phyloP scores from a whole-genome alignment of 2,888 invertebrate genomes.

The Drosophila monieri region DNA sequence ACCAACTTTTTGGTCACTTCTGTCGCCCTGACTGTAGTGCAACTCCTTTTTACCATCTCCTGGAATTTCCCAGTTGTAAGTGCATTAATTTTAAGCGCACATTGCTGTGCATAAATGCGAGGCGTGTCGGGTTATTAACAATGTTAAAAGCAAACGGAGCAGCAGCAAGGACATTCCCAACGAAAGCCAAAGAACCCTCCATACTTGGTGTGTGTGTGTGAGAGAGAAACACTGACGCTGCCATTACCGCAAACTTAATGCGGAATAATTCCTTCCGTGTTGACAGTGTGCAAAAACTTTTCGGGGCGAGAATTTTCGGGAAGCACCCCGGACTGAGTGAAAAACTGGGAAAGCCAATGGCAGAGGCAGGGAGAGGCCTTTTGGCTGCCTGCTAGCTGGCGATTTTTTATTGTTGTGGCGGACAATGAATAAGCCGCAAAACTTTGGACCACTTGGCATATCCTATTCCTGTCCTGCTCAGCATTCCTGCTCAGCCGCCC shows the following conservation, averaged over 20 bases:
- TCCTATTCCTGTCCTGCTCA: constrained; percentile 66
- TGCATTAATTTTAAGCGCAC: constrained; percentile 78
- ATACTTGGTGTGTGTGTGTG: constrained; percentile 43
- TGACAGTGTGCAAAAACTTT: constrained; percentile 78
- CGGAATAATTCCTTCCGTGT: constrained; percentile 81
- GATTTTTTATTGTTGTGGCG: constrained; percentile 68
- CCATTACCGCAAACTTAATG: constrained; percentile 81
- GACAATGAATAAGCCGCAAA: constrained; percentile 78
- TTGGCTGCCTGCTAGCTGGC: constrained; percentile 34
- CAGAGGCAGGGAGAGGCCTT: constrained; percentile 7
- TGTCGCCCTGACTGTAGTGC: constrained; percentile 41
- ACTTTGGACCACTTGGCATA: constrained; percentile 75
- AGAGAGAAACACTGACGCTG: constrained; percentile 56
- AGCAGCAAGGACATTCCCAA: constrained; percentile 44
- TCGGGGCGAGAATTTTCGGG: constrained; percentile 63
- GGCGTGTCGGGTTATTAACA: constrained; percentile 78
- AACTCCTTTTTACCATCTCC: constrained; percentile 9
- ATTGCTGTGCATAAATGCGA: constrained; percentile 75
- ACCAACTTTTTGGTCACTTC: constrained; percentile 69
- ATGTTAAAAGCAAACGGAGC: constrained; percentile 70
- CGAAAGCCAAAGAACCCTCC: constrained; percentile 43
- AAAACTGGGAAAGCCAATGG: constrained; percentile 15
- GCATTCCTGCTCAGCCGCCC: not conserved
- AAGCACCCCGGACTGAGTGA: constrained; percentile 15
- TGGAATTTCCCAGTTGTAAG: constrained; percentile 54